Evolutionary conservation across 2,113 vertebrate genomes (phyloP).

Genomic region (Podocnemis expansa): DNA sequence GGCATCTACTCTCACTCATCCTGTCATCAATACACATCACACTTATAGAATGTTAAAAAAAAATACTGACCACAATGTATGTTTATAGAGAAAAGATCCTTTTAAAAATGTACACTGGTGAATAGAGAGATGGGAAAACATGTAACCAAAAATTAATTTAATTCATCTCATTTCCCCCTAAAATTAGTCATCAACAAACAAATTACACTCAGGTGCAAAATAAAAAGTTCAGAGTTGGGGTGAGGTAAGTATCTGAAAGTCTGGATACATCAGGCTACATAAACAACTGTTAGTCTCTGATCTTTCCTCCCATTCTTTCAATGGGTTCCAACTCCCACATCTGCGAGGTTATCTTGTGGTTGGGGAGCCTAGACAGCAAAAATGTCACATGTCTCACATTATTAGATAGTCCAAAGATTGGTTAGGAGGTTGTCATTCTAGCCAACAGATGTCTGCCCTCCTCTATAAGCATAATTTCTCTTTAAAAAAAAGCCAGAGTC

Average conservation of each 20-base stretch:
- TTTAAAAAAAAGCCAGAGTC: too few species aligned
- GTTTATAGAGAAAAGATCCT: not conserved
- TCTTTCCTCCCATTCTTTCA: not conserved
- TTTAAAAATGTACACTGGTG: not conserved
- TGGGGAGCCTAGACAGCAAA: not conserved
- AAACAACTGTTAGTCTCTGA: not conserved
- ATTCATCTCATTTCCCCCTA: constrained; percentile 54
- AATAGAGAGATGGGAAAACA: not conserved
- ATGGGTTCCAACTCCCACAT: not conserved
- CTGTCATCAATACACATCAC: not conserved
- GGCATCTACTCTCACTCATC: not conserved
- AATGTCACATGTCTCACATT: not conserved
- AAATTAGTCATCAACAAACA: constrained; percentile 54
- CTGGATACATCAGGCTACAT: not conserved
- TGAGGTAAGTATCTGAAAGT: not conserved
- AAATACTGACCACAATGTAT: not conserved
- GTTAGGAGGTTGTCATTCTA: not conserved
- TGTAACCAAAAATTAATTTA: constrained; percentile 54
- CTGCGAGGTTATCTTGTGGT: not conserved
- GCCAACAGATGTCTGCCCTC: not conserved
- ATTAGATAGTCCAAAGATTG: not conserved
- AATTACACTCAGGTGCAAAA: not conserved
- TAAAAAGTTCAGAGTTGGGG: not conserved
- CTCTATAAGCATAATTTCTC: not conserved
- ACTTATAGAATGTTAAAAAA: not conserved